phyloP scores from a whole-genome alignment of 1,140 invertebrate species.

The Bathynomus jamesi region DNA sequence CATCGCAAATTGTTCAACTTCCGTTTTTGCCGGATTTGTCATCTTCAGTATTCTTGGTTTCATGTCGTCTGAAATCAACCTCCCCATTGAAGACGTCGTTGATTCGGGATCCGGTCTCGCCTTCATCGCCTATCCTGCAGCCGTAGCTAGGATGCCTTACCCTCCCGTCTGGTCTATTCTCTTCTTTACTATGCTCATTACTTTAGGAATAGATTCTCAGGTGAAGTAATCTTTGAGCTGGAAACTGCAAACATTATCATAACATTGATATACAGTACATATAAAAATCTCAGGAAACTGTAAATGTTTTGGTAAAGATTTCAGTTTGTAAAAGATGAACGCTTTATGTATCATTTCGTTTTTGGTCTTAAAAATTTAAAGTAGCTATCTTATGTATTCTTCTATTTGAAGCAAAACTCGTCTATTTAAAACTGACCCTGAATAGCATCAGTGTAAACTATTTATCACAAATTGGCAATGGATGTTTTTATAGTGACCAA shows the following conservation, averaged over 20 bases:
- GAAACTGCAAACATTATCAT: not conserved
- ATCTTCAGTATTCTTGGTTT: constrained; percentile 53
- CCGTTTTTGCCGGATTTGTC: constrained; percentile 47
- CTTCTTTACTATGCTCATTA: constrained; percentile 75
- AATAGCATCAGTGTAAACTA: too few relatives aligned
- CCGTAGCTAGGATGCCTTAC: constrained; percentile 69
- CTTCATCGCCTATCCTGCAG: constrained; percentile 79
- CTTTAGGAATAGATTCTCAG: constrained; percentile 66
- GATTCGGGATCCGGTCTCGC: constrained; percentile 54
- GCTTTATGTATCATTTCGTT: not conserved
- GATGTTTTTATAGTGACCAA: too few relatives aligned
- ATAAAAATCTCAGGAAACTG: not conserved
- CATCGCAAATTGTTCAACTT: constrained; percentile 45
- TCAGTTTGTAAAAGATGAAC: not conserved
- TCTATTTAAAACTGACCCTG: too few relatives aligned
- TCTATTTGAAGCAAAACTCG: too few relatives aligned
- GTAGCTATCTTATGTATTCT: too few relatives aligned
- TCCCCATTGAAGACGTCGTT: constrained; percentile 54
- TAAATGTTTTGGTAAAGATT: too few relatives aligned
- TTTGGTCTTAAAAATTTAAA: not conserved
- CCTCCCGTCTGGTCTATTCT: constrained; percentile 69
- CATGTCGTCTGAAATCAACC: constrained; percentile 59
- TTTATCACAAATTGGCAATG: too few relatives aligned
- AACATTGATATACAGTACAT: not conserved
- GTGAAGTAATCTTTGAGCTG: constrained; percentile 46